phyloP scores from a whole-genome alignment of 2,888 invertebrate species.

The Dasypogon diadema region DNA sequence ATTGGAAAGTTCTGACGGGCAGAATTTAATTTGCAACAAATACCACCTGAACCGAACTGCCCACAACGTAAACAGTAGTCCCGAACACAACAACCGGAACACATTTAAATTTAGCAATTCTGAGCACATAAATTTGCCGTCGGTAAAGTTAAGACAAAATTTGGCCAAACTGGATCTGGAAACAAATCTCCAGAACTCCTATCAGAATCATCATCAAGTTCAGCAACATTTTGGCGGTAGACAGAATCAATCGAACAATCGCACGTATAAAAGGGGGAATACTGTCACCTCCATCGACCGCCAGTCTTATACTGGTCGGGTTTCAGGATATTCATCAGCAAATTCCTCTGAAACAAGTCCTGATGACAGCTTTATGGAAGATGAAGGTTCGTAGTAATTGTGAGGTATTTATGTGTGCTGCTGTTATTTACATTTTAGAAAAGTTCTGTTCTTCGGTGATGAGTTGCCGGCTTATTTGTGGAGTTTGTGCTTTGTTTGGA shows the following conservation, averaged over 20 bases:
- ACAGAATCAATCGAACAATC: background rate
- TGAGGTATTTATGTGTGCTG: background rate
- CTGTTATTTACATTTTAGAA: constrained; percentile 14
- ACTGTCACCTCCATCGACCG: background rate
- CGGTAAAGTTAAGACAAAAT: constrained; percentile 52
- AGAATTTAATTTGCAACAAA: constrained; percentile 44
- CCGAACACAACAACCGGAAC: background rate
- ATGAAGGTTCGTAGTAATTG: constrained; percentile 55
- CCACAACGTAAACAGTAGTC: background rate
- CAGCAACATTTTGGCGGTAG: background rate
- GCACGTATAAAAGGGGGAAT: background rate
- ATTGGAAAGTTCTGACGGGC: constrained; percentile 4
- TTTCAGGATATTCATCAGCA: constrained; percentile 50
- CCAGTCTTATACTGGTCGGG: constrained; percentile 10
- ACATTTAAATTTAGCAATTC: constrained; percentile 30
- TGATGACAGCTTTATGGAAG: constrained; percentile 58
- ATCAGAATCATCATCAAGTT: background rate
- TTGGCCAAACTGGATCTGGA: constrained; percentile 58
- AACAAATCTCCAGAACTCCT: constrained; percentile 28
- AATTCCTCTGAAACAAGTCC: constrained; percentile 56
- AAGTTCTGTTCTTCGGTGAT: background rate
- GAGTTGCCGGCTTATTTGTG: too few species aligned
- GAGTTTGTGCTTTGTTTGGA: too few species aligned
- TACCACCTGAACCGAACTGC: constrained; percentile 6
- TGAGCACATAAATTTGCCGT: constrained; percentile 35